These are phyloP conservation scores for Anoplius nigerrimus DNA, from an alignment of 2,888 invertebrate genomes.

Conservation along the genomic window DNA sequence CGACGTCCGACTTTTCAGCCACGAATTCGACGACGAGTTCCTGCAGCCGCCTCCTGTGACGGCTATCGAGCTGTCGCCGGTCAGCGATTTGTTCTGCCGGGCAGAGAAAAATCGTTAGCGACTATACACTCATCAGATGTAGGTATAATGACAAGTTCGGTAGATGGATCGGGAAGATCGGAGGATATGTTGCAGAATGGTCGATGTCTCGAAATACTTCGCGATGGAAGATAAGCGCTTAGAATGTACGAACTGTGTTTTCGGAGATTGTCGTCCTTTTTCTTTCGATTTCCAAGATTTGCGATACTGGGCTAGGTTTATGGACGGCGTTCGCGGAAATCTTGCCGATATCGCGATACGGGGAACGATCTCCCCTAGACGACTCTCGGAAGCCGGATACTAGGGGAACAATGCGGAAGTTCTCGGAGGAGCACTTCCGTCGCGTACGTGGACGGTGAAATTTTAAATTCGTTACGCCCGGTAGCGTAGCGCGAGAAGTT, in stretches of 20 bases:
- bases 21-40: constrained; percentile 68
- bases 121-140: neutral
- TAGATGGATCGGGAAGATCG: neutral
- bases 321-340: no score
- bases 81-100: constrained; percentile 67
- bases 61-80: constrained; percentile 63
- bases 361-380: no score
- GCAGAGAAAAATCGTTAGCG: constrained; percentile 23
- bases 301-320: no score
- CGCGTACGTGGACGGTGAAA: constrained; percentile 2
- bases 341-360: no score
- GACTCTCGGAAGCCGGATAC: no score
- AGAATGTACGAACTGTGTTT: no score
- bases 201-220: no score
- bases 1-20: constrained; percentile 69
- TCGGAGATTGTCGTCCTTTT: no score
- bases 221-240: no score
- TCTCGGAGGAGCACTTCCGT: neutral
- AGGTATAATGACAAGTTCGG: neutral
- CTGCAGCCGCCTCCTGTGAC: constrained; percentile 58
- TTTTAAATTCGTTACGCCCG: constrained; percentile 14
- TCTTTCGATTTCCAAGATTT: no score
- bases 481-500: neutral
- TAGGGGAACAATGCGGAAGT: neutral
- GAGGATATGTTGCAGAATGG: no score